Evolutionary conservation across 2,797 vertebrate species (phyloP), one percentile per base, ranked within the genome.

Genomic region (Lacerta viridis): DNA sequence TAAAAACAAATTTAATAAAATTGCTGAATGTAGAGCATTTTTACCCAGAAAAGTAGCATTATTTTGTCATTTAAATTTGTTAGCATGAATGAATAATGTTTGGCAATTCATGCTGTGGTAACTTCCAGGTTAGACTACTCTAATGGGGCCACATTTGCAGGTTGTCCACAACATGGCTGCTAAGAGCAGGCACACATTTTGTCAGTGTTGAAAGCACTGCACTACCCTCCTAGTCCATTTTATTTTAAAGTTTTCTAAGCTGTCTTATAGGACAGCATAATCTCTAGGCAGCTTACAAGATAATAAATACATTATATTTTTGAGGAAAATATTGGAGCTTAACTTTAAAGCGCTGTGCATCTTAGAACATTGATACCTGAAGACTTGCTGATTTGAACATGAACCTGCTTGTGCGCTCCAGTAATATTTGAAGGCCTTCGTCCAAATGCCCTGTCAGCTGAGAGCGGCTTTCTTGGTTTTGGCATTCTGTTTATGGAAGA

Each of bases 1-100:
- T 18, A 83, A 68, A 46, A 69, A 64, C 64, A 83, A 69, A 69
- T 69, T 69, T 43, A 68, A 83, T 13, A 68, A 83, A 69, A 69
- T 43, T 68, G 43, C 4, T 5, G 20, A 83, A 69, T 6, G 39
- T 76, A 41, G 20, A 10, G 4, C 18, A 84, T 15, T 27, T 68
- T 13, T 23, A 29, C 75, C 15, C 3, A 75, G 25, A 20, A 27
- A 9, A 23, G 36, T n/a, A 55, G 36, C 50, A 72, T 74, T 41
- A 8, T 25, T 36, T 50, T 36, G 23, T 15, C 55, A 7, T 55
- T 46, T 46, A 1, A 15, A 8, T 69, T 50, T 36, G 7, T 36
- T 69, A n/a, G 39, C 41, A 69, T n/a, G 4, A 17, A 50, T 61
- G 15, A 84, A 75, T 61, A 39, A 15, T 61, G 25, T 59, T 84